phyloP scores from a whole-genome alignment of 2,888 invertebrate genomes.

The Antitype chi region DNA sequence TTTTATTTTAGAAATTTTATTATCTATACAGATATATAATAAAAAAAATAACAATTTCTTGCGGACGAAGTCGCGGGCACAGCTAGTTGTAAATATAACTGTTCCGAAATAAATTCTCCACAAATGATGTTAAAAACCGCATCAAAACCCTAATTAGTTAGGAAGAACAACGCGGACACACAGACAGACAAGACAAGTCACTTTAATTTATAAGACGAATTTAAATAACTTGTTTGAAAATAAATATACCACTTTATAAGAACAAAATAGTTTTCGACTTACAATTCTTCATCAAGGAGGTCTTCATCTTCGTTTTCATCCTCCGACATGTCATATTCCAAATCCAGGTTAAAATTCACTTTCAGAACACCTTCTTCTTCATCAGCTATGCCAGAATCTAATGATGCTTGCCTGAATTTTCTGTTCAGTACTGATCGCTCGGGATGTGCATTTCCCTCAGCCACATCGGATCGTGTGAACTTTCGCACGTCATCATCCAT shows the following conservation, averaged over 20 bases:
- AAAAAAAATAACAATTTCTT: no score
- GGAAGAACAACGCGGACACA: neutral
- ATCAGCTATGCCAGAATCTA: conserved; percentile 77
- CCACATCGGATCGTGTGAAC: conserved; percentile 72
- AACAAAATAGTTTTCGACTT: conserved; percentile 17
- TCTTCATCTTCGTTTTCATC: conserved; percentile 74
- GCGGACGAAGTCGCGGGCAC: no score
- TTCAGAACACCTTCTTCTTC: conserved; percentile 65
- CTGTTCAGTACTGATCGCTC: conserved; percentile 43
- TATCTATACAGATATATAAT: no score
- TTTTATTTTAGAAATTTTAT: no score
- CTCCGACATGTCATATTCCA: conserved; percentile 74
- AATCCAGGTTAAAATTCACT: conserved; percentile 66
- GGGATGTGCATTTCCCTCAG: conserved; percentile 63
- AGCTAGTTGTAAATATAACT: neutral
- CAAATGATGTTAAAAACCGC: neutral
- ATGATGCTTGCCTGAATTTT: conserved; percentile 70
- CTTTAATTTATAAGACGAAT: no score
- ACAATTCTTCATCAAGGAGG: conserved; percentile 56
- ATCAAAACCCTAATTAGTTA: neutral
- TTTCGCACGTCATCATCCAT: conserved; percentile 66
- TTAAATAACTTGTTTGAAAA: conserved; percentile 2
- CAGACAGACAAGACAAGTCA: neutral
- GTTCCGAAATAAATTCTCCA: neutral
- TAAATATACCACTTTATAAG: neutral